Conservation (phyloP, 30 jellyfish, hydroid and myxozoan species). For the Aurelia sp. region DNA sequence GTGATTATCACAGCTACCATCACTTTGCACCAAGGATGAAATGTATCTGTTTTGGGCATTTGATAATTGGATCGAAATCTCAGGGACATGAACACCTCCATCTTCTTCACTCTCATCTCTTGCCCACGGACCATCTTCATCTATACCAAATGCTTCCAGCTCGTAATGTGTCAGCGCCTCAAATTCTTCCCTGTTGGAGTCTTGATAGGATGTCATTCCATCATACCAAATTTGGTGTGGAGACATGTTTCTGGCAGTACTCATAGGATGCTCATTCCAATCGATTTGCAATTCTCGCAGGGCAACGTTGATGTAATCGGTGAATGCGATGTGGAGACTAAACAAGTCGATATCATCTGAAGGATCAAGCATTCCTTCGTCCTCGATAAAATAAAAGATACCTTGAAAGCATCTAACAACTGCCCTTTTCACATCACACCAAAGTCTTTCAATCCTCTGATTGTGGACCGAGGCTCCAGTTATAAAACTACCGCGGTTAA, state of each 20-base stretch:
- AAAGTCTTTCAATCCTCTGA: constrained; percentile 45
- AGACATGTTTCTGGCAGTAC: constrained; percentile 23
- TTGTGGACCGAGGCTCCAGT: constrained; percentile 30
- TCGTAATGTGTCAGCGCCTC: constrained; percentile 5
- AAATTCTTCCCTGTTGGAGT: constrained; percentile 4
- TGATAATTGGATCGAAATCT: not conserved
- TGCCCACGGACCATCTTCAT: constrained; percentile 37
- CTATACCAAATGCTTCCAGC: constrained; percentile 13
- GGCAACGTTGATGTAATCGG: constrained; percentile 1
- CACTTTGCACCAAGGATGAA: not conserved
- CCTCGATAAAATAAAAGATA: constrained; percentile 1
- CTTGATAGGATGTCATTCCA: not conserved
- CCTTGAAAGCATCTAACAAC: not conserved
- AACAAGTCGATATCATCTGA: constrained; percentile 11
- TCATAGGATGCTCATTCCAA: constrained; percentile 55
- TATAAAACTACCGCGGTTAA: not conserved
- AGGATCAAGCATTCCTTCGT: constrained; percentile 15
- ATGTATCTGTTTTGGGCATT: not conserved
- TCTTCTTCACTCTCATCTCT: constrained; percentile 41
- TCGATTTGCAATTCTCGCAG: not conserved
- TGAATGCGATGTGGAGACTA: not conserved
- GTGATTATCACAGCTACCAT: too few relatives aligned
- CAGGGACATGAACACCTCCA: constrained; percentile 46
- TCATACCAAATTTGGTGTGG: constrained; percentile 6
- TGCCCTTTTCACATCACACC: not conserved